Evolutionary conservation across 2,113 vertebrate species (phyloP).

Genomic region (Aptenodytes patagonicus): DNA sequence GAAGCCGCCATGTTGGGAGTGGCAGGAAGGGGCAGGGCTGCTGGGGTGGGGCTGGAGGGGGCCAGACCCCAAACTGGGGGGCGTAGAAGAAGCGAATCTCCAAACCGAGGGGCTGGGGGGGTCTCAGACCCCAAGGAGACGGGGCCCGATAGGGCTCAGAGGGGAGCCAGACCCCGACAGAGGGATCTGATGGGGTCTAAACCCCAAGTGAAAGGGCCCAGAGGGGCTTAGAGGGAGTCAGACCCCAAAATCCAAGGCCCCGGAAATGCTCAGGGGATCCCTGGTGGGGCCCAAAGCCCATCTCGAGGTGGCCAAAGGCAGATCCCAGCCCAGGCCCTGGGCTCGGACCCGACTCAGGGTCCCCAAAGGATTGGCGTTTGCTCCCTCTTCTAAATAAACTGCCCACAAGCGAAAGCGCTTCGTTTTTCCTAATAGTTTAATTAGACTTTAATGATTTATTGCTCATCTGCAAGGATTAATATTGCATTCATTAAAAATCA

Average conservation of each 20-base stretch:
- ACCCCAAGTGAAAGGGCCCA: accelerated
- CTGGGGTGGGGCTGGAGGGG: accelerated
- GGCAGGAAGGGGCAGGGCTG: neutral
- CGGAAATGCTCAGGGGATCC: accelerated
- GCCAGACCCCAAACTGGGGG: accelerated
- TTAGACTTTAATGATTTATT: conserved; percentile 82
- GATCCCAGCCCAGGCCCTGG: neutral
- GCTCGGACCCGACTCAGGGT: accelerated
- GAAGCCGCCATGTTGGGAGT: neutral
- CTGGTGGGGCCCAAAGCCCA: accelerated
- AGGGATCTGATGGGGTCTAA: neutral
- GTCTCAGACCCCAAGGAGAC: neutral
- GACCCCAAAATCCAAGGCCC: neutral
- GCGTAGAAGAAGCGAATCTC: accelerated
- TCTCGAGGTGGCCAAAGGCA: neutral
- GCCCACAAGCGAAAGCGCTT: neutral
- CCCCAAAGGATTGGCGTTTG: accelerated
- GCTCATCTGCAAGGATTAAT: conserved; percentile 84
- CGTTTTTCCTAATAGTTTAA: conserved; percentile 69
- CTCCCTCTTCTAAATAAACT: neutral
- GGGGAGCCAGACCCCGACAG: neutral
- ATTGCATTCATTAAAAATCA: conserved; percentile 86
- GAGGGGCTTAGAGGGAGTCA: accelerated
- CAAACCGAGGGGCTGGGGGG: too few relatives aligned
- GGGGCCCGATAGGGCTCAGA: neutral